A percentile compares a stretch with the other conserved stretches of the same genome.
Conservation (phyloP, 1,140 invertebrate species). For the Drosophila tsacasi region DNA sequence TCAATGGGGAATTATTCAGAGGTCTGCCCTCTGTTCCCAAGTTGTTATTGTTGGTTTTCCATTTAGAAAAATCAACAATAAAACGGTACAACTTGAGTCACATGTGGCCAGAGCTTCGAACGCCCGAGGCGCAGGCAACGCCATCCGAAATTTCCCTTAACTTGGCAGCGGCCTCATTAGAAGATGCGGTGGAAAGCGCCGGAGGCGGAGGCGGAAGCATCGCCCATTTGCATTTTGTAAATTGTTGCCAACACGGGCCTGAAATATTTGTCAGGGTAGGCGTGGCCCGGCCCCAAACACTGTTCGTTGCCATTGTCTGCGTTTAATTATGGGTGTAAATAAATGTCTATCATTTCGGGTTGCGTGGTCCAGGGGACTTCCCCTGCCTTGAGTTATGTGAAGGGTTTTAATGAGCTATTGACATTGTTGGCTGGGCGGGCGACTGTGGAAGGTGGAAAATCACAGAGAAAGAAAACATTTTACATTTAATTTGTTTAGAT, state of each 20-base stretch:
- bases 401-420: slow-evolving; percentile 73
- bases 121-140: slow-evolving; percentile 40
- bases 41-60: slow-evolving; percentile 63
- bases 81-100: slow-evolving; percentile 35
- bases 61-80: slow-evolving; percentile 75
- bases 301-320: slow-evolving; percentile 65
- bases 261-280: slow-evolving; percentile 72
- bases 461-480: not conserved
- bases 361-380: slow-evolving; percentile 44
- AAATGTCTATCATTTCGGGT: slow-evolving; percentile 72
- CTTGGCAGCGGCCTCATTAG: slow-evolving; percentile 61
- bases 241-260: slow-evolving; percentile 64
- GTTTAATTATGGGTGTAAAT: slow-evolving; percentile 83
- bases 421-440: slow-evolving; percentile 28
- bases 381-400: slow-evolving; percentile 42
- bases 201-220: slow-evolving; percentile 7
- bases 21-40: slow-evolving; percentile 5
- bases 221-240: slow-evolving; percentile 73
- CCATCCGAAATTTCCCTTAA: slow-evolving; percentile 46
- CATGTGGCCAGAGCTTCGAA: slow-evolving; percentile 60
- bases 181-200: slow-evolving; percentile 3
- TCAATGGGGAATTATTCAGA: slow-evolving; percentile 36
- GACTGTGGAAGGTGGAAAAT: not conserved
- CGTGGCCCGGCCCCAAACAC: slow-evolving; percentile 33
- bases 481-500: not conserved